Base-by-base conservation (phyloP, 2,113 vertebrate species). In the Ciconia stormi region DNA sequence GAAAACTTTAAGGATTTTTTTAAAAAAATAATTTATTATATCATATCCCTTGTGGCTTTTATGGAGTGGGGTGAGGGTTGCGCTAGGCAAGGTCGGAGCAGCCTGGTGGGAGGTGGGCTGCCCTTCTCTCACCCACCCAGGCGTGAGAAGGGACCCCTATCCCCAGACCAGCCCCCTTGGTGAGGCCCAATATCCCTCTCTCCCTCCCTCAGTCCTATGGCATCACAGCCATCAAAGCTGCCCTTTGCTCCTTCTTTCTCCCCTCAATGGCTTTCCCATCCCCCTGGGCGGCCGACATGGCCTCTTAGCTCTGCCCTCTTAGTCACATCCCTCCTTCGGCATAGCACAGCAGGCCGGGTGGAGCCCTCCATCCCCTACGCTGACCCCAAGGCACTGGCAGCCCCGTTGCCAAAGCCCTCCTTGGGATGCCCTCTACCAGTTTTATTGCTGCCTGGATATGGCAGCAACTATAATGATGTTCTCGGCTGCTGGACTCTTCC, bases 301-400 rank as follows among this genome's bases (percentile, higher is more conserved):
- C 6, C 13, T 30, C 21, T 73, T 40, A 30, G 6, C 26, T 82
- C 66, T 71, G 23, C 7, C 5, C 12, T 2, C 4, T 8, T 27
- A 2, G 10, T 23, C 2, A 1, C 17, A 11, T 6, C 42, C 12
- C 7, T 72, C 21, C 21, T 53, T 34, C 8, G 4, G n/a, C 5
- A 0, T 27, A 52, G 44, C 20, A 8, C 27, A 55, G 25, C 5
- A 30, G 11, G 6, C 10, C 8, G 4, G 25, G 27, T 20, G 25
- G 22, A n/a, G 27, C 10, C 1, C 0, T 20, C 6, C 0, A 1
- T 38, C 7, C 40, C 7, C 23, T 30, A 7, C 1, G 0, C 20
- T 26, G 50, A 42, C 5, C 8, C 13, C 17, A 29, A 30, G 34
- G 52, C 22, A 16, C 0, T 2, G 9, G 6, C 40, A 77, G 0